Evolutionary conservation across 2,888 invertebrate species (phyloP), one percentile per base, ranked within the genome.

Genomic region (Ellobium chinense): DNA sequence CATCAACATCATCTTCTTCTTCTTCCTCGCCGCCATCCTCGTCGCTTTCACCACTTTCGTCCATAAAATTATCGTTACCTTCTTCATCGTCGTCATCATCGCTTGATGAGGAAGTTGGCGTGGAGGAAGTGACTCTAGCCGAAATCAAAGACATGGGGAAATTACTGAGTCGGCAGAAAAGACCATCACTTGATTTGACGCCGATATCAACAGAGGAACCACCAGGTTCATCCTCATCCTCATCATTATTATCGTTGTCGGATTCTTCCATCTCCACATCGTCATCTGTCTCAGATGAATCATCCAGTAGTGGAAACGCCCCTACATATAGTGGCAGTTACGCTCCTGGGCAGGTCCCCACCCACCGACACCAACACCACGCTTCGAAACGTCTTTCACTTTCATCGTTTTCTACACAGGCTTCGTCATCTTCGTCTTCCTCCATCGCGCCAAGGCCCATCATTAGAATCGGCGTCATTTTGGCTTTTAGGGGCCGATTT

Each of bases 401-500:
- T n/a, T n/a, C n/a, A n/a, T n/a, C n/a, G n/a, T n/a, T n/a, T n/a
- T n/a, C n/a, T n/a, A n/a, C n/a, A n/a, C n/a, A n/a, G n/a, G n/a
- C n/a, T n/a, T n/a, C n/a, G n/a, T n/a, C n/a, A n/a, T n/a, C 0
- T 12, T 58, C 36, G 0, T 9, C 1, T 2, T 27, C 14, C 24
- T 0, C 36, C n/a, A 0, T 1, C 54, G 24, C 7, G 3, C 1
- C 14, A 14, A 34, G 39, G 18, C 39, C 69, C 4, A 27, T 60
- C 12, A 83, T 91, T 1, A 90, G 89, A 62, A 81, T 92, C n/a
- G 92, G 91, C 0, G 89, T 92, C 2, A 88, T 92, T 46, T 85
- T 92, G 5, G 91, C 92, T 2, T 84, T 85, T 27, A 76, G 84
- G 7, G 82, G 83, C 5, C 62, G 65, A 1, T 87, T 86, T 58